These are phyloP conservation scores for Exocentrus adspersus DNA, from an alignment of 2,888 invertebrate genomes.

Conservation along the genomic window DNA sequence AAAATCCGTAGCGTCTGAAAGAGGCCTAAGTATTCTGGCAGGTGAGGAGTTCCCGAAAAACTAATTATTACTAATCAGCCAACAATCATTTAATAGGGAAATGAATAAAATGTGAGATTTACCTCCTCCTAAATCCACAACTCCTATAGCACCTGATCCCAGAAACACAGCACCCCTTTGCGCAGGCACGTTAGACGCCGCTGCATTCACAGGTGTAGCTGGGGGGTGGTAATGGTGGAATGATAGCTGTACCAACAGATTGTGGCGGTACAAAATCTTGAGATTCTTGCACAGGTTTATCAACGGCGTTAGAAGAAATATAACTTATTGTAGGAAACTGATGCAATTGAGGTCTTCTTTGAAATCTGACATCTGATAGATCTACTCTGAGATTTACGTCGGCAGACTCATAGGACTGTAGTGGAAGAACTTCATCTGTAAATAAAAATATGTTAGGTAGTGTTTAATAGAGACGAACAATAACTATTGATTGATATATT, in stretches of 20 bases:
- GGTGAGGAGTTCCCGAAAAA: too few species aligned
- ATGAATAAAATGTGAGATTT: too few species aligned
- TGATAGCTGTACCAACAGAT: constrained; percentile 52
- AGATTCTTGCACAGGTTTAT: constrained; percentile 54
- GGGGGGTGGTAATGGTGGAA: constrained; percentile 52
- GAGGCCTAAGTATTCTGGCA: too few species aligned
- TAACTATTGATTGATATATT: too few species aligned
- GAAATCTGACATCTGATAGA: neutral
- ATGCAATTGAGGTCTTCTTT: constrained; percentile 2
- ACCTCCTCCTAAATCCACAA: constrained; percentile 57
- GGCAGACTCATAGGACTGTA: constrained; percentile 21
- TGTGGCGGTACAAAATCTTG: constrained; percentile 52
- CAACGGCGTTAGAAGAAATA: constrained; percentile 47
- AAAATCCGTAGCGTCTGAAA: too few species aligned
- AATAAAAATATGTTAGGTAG: neutral
- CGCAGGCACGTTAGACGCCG: constrained; percentile 51
- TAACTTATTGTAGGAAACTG: constrained; percentile 18
- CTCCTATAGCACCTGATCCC: constrained; percentile 59
- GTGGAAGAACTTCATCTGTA: constrained; percentile 35
- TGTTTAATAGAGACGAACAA: too few species aligned
- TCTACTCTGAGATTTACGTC: constrained; percentile 7
- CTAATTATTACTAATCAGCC: too few species aligned
- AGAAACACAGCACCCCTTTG: constrained; percentile 55
- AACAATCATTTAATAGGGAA: too few species aligned
- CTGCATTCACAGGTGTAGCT: constrained; percentile 55